These are phyloP conservation scores for Troides helena DNA, from an alignment of 2,888 invertebrate species.

Conservation along the genomic window DNA sequence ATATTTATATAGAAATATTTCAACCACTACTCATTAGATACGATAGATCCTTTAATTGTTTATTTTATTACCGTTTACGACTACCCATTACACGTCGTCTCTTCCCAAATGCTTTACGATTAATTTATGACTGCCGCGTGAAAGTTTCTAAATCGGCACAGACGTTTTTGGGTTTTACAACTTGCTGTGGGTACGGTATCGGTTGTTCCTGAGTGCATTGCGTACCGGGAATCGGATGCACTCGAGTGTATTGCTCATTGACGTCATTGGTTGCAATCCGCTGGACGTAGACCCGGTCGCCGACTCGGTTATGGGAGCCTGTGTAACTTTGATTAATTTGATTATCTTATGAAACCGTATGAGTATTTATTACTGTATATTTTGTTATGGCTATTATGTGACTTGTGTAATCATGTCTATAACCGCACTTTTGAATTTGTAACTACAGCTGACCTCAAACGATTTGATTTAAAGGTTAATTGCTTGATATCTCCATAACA, in stretches of 20 bases:
- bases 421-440: neutral
- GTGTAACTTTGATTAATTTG: slow-evolving; percentile 1
- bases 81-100: neutral
- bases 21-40: too few species aligned
- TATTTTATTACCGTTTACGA: neutral
- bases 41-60: neutral
- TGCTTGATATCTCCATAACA: too few species aligned
- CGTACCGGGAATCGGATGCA: slow-evolving; percentile 8
- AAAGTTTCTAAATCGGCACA: slow-evolving; percentile 28
- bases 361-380: neutral
- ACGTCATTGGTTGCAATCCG: slow-evolving; percentile 25
- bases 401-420: neutral
- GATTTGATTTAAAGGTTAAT: too few species aligned
- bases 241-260: slow-evolving; percentile 23
- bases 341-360: slow-evolving; percentile 5
- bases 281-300: slow-evolving; percentile 23
- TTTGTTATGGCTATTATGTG: neutral
- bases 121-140: slow-evolving; percentile 26
- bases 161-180: slow-evolving; percentile 27
- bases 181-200: slow-evolving; percentile 17
- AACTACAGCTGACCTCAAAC: too few species aligned
- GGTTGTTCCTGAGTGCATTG: slow-evolving; percentile 21
- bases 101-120: slow-evolving; percentile 14
- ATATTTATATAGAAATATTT: too few species aligned
- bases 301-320: slow-evolving; percentile 17